phyloP scores from a whole-genome alignment of 2,113 vertebrate species.

The Urocitellus parryii region DNA sequence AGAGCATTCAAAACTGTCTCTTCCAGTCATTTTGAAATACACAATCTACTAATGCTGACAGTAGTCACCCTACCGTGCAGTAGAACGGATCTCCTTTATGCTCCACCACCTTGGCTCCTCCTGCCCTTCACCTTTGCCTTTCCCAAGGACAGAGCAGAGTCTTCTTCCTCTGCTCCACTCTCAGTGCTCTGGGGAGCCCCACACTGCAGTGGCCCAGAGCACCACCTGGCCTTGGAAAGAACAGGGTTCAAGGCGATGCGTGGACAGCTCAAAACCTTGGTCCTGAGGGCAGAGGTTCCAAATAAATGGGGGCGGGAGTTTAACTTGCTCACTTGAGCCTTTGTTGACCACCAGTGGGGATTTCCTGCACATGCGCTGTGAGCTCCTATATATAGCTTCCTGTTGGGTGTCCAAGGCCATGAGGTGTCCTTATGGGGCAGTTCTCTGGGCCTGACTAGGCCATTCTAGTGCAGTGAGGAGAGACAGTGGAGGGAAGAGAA shows the following conservation, averaged over 20 bases:
- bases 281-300: background rate
- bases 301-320: rapidly evolving
- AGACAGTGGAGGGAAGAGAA: background rate
- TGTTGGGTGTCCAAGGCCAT: background rate
- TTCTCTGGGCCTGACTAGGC: background rate
- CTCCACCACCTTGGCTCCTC: background rate
- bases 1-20: background rate
- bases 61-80: background rate
- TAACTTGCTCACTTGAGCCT: background rate
- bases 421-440: background rate
- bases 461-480: background rate
- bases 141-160: background rate
- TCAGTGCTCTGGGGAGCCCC: background rate
- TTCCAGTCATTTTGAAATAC: background rate
- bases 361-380: rapidly evolving
- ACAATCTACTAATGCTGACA: background rate
- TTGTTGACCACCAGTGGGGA: background rate
- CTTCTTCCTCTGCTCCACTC: background rate
- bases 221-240: background rate
- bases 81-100: background rate
- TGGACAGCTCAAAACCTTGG: rapidly evolving
- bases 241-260: background rate
- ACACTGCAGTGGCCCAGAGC: background rate
- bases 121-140: background rate
- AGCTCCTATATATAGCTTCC: background rate